Conservation (phyloP, 2,888 invertebrate genomes). For the Sthenelais limicola region DNA sequence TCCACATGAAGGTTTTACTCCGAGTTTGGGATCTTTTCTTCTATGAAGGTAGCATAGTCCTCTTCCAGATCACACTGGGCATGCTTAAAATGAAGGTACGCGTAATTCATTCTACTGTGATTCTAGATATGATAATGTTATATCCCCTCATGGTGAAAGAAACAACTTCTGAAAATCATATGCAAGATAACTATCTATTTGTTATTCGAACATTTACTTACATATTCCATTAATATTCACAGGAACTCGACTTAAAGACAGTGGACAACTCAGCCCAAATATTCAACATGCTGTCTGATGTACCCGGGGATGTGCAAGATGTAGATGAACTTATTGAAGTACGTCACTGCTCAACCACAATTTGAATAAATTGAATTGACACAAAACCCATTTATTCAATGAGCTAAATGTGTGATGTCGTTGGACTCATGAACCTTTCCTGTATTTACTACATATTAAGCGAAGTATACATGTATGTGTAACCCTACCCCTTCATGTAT, state of each 20-base stretch:
- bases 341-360: no score
- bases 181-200: neutral
- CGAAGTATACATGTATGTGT: no score
- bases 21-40: slow-evolving; percentile 98
- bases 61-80: slow-evolving; percentile 94
- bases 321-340: slow-evolving; percentile 89
- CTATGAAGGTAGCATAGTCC: slow-evolving; percentile 92
- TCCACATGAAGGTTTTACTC: slow-evolving; percentile 93
- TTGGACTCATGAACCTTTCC: no score
- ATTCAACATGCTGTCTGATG: slow-evolving; percentile 96
- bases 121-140: neutral
- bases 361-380: no score
- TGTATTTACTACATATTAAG: no score
- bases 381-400: no score
- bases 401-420: no score
- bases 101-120: neutral
- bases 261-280: slow-evolving; percentile 97
- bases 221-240: neutral
- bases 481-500: no score
- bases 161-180: neutral
- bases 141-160: neutral
- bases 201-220: neutral
- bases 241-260: slow-evolving; percentile 84
- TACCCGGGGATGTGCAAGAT: slow-evolving; percentile 91
- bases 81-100: slow-evolving; percentile 86